These are phyloP conservation scores for Papilio elwesi DNA, from an alignment of 2,888 invertebrate species.

Conservation along the genomic window DNA sequence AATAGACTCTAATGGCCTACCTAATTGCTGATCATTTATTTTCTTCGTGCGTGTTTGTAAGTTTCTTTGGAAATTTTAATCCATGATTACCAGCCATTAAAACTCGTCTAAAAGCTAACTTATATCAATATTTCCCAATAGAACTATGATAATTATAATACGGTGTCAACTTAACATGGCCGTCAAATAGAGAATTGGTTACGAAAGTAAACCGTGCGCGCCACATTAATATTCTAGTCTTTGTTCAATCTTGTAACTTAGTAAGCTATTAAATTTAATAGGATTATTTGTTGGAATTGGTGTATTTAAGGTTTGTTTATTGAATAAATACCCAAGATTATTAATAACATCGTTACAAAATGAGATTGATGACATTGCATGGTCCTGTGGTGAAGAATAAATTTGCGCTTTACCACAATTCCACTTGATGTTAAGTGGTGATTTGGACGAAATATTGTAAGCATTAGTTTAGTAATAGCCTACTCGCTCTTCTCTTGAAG, in stretches of 20 bases:
- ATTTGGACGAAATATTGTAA: no score
- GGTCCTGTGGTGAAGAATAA: background rate
- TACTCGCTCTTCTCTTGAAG: no score
- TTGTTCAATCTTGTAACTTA: constrained; percentile 32
- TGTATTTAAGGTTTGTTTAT: constrained; percentile 1
- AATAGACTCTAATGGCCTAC: no score
- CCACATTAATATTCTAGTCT: constrained; percentile 41
- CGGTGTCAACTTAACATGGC: constrained; percentile 12
- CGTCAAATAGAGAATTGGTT: constrained; percentile 21
- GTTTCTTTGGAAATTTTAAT: background rate
- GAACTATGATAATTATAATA: constrained; percentile 17
- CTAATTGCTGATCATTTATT: no score
- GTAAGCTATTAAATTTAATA: constrained; percentile 33
- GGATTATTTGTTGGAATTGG: constrained; percentile 20
- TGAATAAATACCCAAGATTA: constrained; percentile 6
- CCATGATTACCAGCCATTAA: background rate
- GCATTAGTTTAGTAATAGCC: no score
- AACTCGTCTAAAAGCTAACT: constrained; percentile 1
- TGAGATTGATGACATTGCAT: background rate
- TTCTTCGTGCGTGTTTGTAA: no score
- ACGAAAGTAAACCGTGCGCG: constrained; percentile 28
- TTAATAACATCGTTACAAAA: background rate
- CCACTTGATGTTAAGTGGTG: no score
- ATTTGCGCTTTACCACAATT: no score
- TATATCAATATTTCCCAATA: constrained; percentile 28